Base-by-base conservation (phyloP, 2,797 vertebrate species). In the Distichodus sexfasciatus region DNA sequence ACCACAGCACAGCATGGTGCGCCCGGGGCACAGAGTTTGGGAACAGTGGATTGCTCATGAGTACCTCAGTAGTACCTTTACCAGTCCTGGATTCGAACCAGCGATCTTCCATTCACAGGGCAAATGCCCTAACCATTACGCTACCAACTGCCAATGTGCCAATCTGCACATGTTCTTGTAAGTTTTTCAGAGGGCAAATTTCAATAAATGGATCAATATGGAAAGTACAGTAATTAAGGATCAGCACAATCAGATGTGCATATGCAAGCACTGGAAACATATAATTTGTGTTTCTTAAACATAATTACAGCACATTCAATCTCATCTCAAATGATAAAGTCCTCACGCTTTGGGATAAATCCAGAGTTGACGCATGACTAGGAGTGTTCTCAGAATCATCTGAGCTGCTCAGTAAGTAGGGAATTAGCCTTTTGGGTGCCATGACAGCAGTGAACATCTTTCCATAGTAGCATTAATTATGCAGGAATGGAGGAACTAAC, bases 401-500 rank as follows among this genome's bases (percentile, higher is more conserved):
- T n/a, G n/a, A n/a, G n/a, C n/a, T n/a, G 29, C 2, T 62, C 51
- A n/a, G 35, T 15, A 14, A 15, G 40, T 24, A 40, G 44, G 33
- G 41, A 17, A 14, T 55, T 47, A 68, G 62, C 19, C 36, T 6
- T 65, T 58, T 40, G 12, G 67, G 35, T 17, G 62, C 8, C 28
- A 40, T 50, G 17, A 57, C 48, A 33, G 58, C 26, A 63, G 7
- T 41, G 28, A 1, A 46, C 53, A 15, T 69, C 17, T 36, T 58
- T 17, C 14, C 51, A 31, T 50, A 3, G 35, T 29, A 48, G 12
- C 2, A 6, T 62, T 73, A 67, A 73, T 62, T 55, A 62, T 68
- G 53, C 50, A 61, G 28, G 35, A 31, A 15, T 9, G 8, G 28
- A 35, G 33, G n/a, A n/a, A n/a, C n/a, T n/a, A 69, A 68, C n/a